Evolutionary conservation across 2,888 invertebrate species (phyloP).

Genomic region (Diadegma fenestrale): DNA sequence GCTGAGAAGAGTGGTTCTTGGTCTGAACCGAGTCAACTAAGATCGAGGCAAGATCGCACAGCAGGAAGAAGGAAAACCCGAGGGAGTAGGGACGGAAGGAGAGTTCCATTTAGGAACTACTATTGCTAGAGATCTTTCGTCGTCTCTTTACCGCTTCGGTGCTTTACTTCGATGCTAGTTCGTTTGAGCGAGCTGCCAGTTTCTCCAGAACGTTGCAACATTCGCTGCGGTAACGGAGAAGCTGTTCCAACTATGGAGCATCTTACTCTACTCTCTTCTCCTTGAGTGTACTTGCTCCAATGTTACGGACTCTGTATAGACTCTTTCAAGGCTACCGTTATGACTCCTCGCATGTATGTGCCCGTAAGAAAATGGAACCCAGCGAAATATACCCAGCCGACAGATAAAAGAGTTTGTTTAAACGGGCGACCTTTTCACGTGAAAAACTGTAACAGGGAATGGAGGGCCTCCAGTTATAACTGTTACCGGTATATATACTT

Average conservation of each 20-base stretch:
- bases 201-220: constrained; percentile 51
- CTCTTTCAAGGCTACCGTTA: constrained; percentile 25
- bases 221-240: constrained; percentile 46
- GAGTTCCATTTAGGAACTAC: constrained; percentile 57
- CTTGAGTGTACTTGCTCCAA: constrained; percentile 36
- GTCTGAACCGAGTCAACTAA: constrained; percentile 59
- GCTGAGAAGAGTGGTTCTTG: not conserved
- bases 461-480: constrained; percentile 59
- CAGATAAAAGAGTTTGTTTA: constrained; percentile 50
- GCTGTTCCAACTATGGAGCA: constrained; percentile 52
- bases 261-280: constrained; percentile 17
- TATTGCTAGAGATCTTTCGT: constrained; percentile 33
- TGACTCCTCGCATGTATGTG: constrained; percentile 41
- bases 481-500: constrained; percentile 46
- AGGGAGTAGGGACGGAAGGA: not conserved
- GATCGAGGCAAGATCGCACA: constrained; percentile 50
- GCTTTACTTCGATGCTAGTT: constrained; percentile 51
- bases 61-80: not conserved
- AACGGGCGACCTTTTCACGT: constrained; percentile 41
- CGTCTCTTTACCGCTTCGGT: constrained; percentile 20
- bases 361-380: constrained; percentile 32
- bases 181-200: constrained; percentile 56
- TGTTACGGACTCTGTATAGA: constrained; percentile 35
- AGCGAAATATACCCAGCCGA: constrained; percentile 53
- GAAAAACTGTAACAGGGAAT: constrained; percentile 30